Evolutionary conservation across 2,888 invertebrate genomes (phyloP).

Genomic region (Lasioglossum lativentre): DNA sequence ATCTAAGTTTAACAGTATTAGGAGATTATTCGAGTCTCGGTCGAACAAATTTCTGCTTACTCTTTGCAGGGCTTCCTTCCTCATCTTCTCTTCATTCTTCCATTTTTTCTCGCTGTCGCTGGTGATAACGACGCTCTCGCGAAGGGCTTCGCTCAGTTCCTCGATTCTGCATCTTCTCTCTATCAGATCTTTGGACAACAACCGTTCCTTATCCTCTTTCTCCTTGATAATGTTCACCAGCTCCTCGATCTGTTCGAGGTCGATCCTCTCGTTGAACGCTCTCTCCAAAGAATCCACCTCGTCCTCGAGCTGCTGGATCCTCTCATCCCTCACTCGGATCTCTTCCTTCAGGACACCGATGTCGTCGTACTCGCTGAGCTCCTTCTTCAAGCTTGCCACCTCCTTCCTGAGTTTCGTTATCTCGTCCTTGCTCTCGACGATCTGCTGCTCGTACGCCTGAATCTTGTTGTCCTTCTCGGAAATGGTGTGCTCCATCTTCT

Average conservation of each 20-base stretch:
- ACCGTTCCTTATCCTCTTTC: constrained; percentile 86
- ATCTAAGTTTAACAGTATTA: background rate
- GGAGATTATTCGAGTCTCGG: background rate
- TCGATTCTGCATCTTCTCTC: constrained; percentile 87
- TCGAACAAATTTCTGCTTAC: constrained; percentile 83
- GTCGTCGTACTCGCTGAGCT: constrained; percentile 75
- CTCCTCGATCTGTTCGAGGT: constrained; percentile 79
- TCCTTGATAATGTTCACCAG: constrained; percentile 76
- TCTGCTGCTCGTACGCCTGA: constrained; percentile 73
- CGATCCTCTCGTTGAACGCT: constrained; percentile 77
- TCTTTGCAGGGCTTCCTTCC: constrained; percentile 88
- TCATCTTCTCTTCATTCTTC: constrained; percentile 86
- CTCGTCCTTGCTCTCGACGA: constrained; percentile 74
- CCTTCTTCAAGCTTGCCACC: constrained; percentile 70
- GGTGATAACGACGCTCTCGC: constrained; percentile 92
- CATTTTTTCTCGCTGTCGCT: constrained; percentile 87
- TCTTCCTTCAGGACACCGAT: constrained; percentile 77
- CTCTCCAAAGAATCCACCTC: constrained; percentile 80
- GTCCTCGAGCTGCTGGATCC: constrained; percentile 76
- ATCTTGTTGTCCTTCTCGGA: constrained; percentile 76
- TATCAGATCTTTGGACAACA: constrained; percentile 84
- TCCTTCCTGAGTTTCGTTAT: constrained; percentile 67
- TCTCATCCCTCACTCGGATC: constrained; percentile 76
- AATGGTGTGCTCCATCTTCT: constrained; percentile 75
- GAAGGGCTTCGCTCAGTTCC: constrained; percentile 92